These are phyloP conservation scores for Cyclargus thomasi DNA, from an alignment of 1,140 invertebrate species.

Conservation along the genomic window DNA sequence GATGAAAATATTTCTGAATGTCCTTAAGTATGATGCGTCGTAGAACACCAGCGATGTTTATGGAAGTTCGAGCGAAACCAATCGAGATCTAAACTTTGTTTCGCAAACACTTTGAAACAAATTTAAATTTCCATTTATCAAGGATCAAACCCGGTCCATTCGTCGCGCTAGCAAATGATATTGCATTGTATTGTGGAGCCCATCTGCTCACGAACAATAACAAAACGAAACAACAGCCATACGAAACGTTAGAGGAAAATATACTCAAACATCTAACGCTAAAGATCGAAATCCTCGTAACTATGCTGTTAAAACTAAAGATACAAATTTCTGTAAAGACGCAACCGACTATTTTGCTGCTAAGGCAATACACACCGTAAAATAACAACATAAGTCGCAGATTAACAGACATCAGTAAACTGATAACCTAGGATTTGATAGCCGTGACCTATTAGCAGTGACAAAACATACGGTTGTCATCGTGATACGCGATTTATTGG, in stretches of 20 bases:
- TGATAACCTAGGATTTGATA: constrained; percentile 39
- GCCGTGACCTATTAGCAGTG: constrained; percentile 61
- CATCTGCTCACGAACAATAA: constrained; percentile 30
- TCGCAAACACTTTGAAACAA: constrained; percentile 49
- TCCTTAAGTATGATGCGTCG: constrained; percentile 16
- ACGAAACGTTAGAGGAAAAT: constrained; percentile 16
- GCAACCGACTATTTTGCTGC: constrained; percentile 8
- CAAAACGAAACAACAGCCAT: constrained; percentile 21
- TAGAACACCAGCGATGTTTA: constrained; percentile 10
- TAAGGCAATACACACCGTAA: constrained; percentile 23
- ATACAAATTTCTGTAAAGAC: constrained; percentile 17
- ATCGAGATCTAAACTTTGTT: constrained; percentile 46
- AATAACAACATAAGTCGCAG: neutral
- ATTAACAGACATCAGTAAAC: constrained; percentile 4
- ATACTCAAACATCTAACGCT: constrained; percentile 14
- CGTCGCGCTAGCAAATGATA: constrained; percentile 58
- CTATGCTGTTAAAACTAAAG: constrained; percentile 6
- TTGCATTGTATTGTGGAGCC: constrained; percentile 53
- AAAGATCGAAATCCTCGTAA: constrained; percentile 12
- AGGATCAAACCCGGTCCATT: constrained; percentile 59
- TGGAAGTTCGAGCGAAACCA: constrained; percentile 30
- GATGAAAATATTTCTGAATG: too few species aligned
- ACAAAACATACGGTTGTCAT: constrained; percentile 67
- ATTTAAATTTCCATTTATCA: constrained; percentile 64
- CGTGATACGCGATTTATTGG: constrained; percentile 60